phyloP scores from a whole-genome alignment of 2,113 vertebrate species.

The Rhombomys opimus region DNA sequence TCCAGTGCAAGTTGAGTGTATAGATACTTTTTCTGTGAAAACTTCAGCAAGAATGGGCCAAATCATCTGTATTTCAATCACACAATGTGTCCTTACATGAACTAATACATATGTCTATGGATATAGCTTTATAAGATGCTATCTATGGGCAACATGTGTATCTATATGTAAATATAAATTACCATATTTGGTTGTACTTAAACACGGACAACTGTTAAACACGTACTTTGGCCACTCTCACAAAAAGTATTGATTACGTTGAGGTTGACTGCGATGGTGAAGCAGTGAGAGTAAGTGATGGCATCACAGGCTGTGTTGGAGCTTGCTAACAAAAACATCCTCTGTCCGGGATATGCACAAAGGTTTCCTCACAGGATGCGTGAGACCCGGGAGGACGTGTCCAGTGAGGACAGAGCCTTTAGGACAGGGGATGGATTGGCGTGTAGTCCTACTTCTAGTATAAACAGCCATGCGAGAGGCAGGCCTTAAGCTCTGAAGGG shows the following conservation, averaged over 20 bases:
- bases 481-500: neutral
- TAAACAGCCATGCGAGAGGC: neutral
- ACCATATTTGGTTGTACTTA: neutral
- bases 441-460: neutral
- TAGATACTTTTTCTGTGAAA: constrained; percentile 34
- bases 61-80: constrained; percentile 12
- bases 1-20: neutral
- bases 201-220: neutral
- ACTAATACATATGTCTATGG: neutral
- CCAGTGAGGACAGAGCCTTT: neutral
- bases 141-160: neutral
- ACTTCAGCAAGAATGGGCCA: neutral
- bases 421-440: neutral
- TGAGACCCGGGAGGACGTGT: neutral
- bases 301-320: neutral
- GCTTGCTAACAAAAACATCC: neutral
- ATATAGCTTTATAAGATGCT: constrained; percentile 18
- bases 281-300: neutral
- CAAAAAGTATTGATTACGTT: neutral
- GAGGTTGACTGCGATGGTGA: neutral
- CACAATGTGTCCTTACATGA: constrained; percentile 17
- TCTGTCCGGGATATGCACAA: neutral
- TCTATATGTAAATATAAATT: constrained; percentile 7
- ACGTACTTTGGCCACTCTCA: neutral
- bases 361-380: neutral